Evolutionary conservation across 2,113 vertebrate species (phyloP).

Genomic region (Polypterus bichir): DNA sequence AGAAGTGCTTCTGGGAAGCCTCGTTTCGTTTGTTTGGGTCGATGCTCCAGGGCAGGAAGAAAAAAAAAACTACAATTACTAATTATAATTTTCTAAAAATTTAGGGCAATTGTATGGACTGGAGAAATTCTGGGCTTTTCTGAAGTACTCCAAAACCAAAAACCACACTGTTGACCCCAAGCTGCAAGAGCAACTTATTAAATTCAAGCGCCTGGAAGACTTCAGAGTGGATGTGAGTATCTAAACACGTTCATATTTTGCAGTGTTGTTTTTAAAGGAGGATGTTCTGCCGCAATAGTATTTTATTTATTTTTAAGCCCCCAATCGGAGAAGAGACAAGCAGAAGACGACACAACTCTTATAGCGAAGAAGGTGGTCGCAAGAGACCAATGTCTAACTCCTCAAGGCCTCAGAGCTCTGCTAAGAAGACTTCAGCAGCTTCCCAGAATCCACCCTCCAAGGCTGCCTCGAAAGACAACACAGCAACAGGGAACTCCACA

Average conservation of each 20-base stretch:
- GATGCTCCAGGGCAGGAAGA: too few species aligned
- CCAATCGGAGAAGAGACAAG: conserved; percentile 67
- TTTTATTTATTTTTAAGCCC: conserved; percentile 54
- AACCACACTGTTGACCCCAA: conserved; percentile 66
- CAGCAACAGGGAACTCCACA: conserved; percentile 32
- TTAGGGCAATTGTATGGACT: conserved; percentile 89
- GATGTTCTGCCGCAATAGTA: neutral
- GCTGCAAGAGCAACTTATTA: conserved; percentile 73
- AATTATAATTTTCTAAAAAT: too few species aligned
- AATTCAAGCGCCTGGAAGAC: conserved; percentile 88
- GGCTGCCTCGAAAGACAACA: conserved; percentile 2
- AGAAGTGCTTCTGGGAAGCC: too few species aligned
- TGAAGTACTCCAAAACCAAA: conserved; percentile 79
- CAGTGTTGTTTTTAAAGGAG: neutral
- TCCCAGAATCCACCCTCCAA: conserved; percentile 17
- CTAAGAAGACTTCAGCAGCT: conserved; percentile 28
- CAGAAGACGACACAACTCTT: conserved; percentile 51
- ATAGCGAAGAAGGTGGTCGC: conserved; percentile 51
- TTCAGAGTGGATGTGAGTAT: conserved; percentile 83
- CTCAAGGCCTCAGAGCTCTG: conserved; percentile 33
- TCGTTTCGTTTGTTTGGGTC: too few species aligned
- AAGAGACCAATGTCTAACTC: conserved; percentile 44
- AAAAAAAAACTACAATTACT: too few species aligned
- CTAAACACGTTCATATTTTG: neutral
- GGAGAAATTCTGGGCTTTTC: conserved; percentile 96